Conservation (phyloP, 2,113 vertebrate genomes). For the Antechinus flavipes region DNA sequence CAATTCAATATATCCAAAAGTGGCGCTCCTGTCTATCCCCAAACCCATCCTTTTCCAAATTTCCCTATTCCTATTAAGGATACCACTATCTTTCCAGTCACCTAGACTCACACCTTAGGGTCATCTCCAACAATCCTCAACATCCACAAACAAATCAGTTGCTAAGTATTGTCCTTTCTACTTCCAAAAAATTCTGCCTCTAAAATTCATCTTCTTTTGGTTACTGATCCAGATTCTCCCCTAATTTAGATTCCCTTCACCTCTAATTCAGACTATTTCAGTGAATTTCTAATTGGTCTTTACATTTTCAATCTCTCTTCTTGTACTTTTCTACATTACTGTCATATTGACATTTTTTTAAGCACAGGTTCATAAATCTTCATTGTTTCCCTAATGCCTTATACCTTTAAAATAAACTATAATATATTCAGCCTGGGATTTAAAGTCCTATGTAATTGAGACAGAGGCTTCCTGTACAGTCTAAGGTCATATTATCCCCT, state of each 20-base stretch:
- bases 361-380: background rate
- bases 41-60: background rate
- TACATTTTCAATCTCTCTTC: background rate
- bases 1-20: background rate
- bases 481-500: background rate
- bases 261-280: background rate
- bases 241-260: background rate
- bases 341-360: background rate
- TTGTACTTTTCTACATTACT: background rate
- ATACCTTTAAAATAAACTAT: background rate
- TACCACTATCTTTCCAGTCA: background rate
- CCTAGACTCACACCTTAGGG: background rate
- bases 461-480: background rate
- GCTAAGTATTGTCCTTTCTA: background rate
- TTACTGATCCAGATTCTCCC: background rate
- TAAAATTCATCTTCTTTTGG: background rate
- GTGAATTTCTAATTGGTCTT: background rate
- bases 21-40: background rate
- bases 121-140: background rate
- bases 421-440: background rate
- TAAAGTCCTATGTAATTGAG: background rate
- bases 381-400: background rate
- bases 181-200: background rate
- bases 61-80: background rate
- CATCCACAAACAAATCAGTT: background rate